Evolutionary conservation across 2,797 vertebrate genomes (phyloP), one percentile per base, ranked within the genome.

Genomic region (Limnodromus scolopaceus): DNA sequence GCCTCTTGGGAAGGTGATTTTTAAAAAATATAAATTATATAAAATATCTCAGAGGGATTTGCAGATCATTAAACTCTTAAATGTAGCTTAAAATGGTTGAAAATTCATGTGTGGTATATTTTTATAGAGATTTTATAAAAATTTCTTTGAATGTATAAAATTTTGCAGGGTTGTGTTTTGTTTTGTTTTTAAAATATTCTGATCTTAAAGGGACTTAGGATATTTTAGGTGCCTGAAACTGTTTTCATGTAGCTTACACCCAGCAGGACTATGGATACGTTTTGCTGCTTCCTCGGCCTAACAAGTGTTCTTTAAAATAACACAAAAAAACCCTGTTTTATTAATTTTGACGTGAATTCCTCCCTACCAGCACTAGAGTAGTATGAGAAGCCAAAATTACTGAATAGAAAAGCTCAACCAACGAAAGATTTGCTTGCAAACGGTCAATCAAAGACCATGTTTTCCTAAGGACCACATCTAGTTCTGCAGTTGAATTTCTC

Each of bases 1-100:
- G 13, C 13, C 13, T n/a, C 2, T 61, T 89, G 0, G 0, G 54
- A 49, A 69, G 64, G n/a, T 72, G 16, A 30, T 30, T 48, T 72
- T 61, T 28, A 11, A 15, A 64, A 74, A 71, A 11, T 11, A 24
- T 1, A 22, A 54, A 74, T 77, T n/a, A 66, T 45, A 23, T 64
- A 28, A 75, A 91, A 55, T 69, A 65, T 20, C 43, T 87, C 32
- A 61, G 69, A 80, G 25, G 64, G 55, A 83, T 80, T 80, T 95
- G 19, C 55, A 77, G 71, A 43, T 81, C 19, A 34, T 48, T 74
- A 63, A 51, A 60, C 23, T 64, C 48, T 78, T 83, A 84, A 84
- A 71, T 49, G 13, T 57, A 64, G 16, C 23, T 75, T 84, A 78
- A 92, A 81, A 13, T 6, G 13, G 12, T 45, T 90, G 43, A 79